Percentiles rank a stretch among this genome's conserved stretches.
Evolutionary conservation across 2,113 vertebrate species (phyloP).

Genomic region (Typhlomys cinereus): DNA sequence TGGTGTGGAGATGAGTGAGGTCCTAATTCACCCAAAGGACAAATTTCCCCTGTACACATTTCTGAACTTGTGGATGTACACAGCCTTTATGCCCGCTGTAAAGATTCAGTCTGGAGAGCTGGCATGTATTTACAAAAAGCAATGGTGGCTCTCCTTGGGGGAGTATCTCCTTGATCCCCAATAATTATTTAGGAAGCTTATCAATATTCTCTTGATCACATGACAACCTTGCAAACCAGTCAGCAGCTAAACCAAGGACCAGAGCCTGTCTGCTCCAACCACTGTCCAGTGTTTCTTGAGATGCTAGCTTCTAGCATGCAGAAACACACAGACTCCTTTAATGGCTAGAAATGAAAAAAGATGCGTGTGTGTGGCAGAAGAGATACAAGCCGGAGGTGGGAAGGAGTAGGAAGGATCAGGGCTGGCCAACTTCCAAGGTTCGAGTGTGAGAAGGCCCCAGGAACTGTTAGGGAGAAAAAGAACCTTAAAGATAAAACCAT

Average conservation of each 20-base stretch:
- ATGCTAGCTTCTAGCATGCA: background rate
- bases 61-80: no score
- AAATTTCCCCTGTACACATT: accelerated
- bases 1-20: accelerated
- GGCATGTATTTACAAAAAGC: background rate
- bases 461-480: background rate
- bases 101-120: background rate
- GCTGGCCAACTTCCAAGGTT: background rate
- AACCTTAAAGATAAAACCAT: background rate
- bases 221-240: background rate
- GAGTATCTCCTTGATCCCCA: accelerated
- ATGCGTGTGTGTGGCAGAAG: background rate
- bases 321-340: background rate
- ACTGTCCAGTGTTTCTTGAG: background rate
- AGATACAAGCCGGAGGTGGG: no score
- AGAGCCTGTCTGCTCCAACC: background rate
- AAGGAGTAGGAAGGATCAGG: no score
- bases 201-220: background rate
- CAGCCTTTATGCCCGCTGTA: background rate
- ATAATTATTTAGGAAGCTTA: background rate
- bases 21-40: background rate
- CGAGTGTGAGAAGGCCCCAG: background rate
- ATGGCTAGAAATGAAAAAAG: background rate
- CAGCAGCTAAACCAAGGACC: background rate
- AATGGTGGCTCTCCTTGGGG: background rate